Evolutionary conservation across 2,113 vertebrate species (phyloP).

Genomic region (Diglossa brunneiventris): DNA sequence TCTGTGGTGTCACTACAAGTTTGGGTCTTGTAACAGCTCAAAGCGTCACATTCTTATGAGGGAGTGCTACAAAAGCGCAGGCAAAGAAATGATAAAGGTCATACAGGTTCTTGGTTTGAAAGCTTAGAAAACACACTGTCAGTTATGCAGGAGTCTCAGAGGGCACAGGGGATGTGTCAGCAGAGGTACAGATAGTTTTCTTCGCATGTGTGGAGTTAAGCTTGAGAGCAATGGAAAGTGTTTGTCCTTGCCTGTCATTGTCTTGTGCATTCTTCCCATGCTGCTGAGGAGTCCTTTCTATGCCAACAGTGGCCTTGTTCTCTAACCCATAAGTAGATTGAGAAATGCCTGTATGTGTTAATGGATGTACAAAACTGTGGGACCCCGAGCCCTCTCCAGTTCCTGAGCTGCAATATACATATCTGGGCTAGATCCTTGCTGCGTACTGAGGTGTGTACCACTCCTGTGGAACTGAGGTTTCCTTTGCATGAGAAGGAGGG

Average conservation of each 20-base stretch:
- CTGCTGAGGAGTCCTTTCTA: neutral
- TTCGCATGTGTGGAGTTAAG: neutral
- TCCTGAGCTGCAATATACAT: neutral
- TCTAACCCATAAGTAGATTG: neutral
- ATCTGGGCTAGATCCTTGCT: neutral
- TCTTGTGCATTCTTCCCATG: neutral
- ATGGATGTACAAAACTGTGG: neutral
- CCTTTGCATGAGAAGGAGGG: neutral
- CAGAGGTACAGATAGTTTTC: neutral
- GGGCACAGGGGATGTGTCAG: neutral
- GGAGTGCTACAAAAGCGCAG: neutral
- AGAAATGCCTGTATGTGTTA: neutral
- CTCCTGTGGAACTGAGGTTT: neutral
- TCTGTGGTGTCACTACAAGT: neutral
- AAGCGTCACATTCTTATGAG: neutral
- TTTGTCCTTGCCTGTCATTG: neutral
- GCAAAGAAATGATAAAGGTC: neutral
- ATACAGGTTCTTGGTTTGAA: neutral
- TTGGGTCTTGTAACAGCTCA: neutral
- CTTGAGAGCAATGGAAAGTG: neutral
- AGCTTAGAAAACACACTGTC: neutral
- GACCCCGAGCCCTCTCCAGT: neutral
- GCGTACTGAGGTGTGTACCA: fast-evolving
- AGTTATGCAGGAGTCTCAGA: neutral
- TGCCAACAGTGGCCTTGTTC: neutral